Evolutionary conservation across 2,113 vertebrate genomes (phyloP), one percentile per base, ranked within the genome.

Genomic region (Zootoca vivipara): DNA sequence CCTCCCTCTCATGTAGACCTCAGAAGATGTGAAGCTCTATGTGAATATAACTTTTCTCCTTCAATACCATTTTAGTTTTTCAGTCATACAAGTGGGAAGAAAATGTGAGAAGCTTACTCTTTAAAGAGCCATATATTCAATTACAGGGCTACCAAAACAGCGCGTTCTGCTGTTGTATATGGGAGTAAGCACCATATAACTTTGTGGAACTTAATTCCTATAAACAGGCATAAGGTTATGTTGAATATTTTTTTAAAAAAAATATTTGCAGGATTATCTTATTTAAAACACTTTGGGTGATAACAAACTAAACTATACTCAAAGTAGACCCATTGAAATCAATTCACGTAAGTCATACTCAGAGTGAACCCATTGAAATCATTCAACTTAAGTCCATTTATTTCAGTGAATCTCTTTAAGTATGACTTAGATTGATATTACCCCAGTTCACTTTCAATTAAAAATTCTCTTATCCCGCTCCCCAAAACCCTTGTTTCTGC

Each of bases 51-150:
- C 10, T 42, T 46, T 13, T 86, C 82, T 7, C 56, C 67, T 82
- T 33, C 40, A 82, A 77, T 13, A 12, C 18, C n/a, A 77, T 83
- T 89, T 70, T 52, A 69, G 0, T 28, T 46, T 73, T 38, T 28
- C 35, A 40, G 20, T 46, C 46, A 3, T 56, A 77, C 67, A n/a
- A 56, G 7, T 58, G 4, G 81, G 10, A 73, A 87, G 69, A 35
- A 82, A 88, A 82, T 89, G 89, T 90, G 40, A 83, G 88, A 28
- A 33, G 30, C 1, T 56, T 75, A 3, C n/a, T 85, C 30, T 90
- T 84, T 85, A 90, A 83, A 69, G 87, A 82, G 58, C 87, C 83
- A 65, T 83, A 89, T 40, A 69, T 70, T 40, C 85, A 88, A 26
- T 78, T 38, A 28, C 26, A n/a, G 86, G 78, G 40, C n/a, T 74